phyloP scores from a whole-genome alignment of 2,888 invertebrate species.

The Melinopterus prodromus region DNA sequence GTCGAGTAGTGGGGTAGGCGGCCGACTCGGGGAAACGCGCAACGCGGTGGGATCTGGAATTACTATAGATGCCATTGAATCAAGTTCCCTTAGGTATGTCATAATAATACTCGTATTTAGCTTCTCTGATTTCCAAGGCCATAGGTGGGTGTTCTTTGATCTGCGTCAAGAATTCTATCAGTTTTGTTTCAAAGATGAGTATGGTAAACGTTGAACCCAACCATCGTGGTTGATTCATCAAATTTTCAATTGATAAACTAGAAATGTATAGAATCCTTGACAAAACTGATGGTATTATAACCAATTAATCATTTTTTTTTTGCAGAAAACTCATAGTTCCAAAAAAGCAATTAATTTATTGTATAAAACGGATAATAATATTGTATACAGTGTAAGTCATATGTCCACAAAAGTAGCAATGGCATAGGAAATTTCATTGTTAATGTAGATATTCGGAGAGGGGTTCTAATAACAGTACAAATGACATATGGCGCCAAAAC shows the following conservation, averaged over 20 bases:
- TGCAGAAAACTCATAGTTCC: not conserved
- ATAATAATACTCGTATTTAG: conserved; percentile 73
- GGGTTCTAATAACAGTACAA: not conserved
- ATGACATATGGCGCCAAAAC: not conserved
- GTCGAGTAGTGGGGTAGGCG: too few species aligned
- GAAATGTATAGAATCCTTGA: too few species aligned
- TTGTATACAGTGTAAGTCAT: not conserved
- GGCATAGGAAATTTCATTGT: not conserved
- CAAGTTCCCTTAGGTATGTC: conserved; percentile 71
- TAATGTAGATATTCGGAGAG: not conserved
- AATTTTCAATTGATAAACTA: too few species aligned
- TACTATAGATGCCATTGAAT: conserved; percentile 74
- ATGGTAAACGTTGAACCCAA: conserved; percentile 74
- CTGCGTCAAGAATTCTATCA: conserved; percentile 63
- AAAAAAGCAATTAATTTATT: not conserved
- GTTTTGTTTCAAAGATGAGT: conserved; percentile 62
- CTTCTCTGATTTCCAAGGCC: conserved; percentile 67
- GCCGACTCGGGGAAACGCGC: too few species aligned
- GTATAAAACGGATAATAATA: not conserved
- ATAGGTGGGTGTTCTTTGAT: conserved; percentile 44
- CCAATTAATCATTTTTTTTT: not conserved
- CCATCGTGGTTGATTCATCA: conserved; percentile 65
- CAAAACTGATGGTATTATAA: not conserved
- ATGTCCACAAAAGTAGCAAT: not conserved
- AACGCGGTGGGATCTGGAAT: too few species aligned